Percentiles rank a stretch among this genome's conserved stretches.
Conservation (phyloP, 2,888 invertebrate species). For the Reticulitermes lucifugus region DNA sequence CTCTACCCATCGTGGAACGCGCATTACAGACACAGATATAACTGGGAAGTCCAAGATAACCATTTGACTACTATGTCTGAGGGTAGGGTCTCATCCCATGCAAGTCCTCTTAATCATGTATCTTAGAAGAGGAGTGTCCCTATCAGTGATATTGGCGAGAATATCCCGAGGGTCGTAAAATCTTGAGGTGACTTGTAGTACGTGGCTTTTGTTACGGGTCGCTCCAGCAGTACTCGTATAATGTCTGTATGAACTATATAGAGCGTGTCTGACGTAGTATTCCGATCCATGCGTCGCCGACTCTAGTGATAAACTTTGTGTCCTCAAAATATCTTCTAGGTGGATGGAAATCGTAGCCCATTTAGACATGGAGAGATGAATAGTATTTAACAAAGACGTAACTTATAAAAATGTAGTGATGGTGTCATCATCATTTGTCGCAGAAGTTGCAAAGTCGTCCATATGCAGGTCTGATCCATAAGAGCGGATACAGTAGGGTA, state of each 20-base stretch:
- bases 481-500: background rate
- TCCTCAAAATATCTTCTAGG: background rate
- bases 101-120: background rate
- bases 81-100: background rate
- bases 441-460: slow-evolving; percentile 25
- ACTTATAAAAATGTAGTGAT: background rate
- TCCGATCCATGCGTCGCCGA: background rate
- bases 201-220: background rate
- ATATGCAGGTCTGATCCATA: background rate
- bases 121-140: background rate
- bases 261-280: background rate
- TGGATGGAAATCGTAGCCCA: background rate
- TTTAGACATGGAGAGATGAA: background rate
- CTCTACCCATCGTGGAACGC: background rate
- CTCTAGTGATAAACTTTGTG: background rate
- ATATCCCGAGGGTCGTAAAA: slow-evolving; percentile 18
- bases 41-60: background rate
- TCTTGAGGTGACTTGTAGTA: background rate
- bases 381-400: background rate
- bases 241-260: background rate
- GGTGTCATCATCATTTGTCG: background rate
- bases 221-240: background rate
- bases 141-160: background rate
- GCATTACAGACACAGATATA: background rate
- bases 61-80: background rate